These are phyloP conservation scores for Cichlasoma orientale DNA, from an alignment of 2,797 vertebrate genomes.

Conservation along the genomic window DNA sequence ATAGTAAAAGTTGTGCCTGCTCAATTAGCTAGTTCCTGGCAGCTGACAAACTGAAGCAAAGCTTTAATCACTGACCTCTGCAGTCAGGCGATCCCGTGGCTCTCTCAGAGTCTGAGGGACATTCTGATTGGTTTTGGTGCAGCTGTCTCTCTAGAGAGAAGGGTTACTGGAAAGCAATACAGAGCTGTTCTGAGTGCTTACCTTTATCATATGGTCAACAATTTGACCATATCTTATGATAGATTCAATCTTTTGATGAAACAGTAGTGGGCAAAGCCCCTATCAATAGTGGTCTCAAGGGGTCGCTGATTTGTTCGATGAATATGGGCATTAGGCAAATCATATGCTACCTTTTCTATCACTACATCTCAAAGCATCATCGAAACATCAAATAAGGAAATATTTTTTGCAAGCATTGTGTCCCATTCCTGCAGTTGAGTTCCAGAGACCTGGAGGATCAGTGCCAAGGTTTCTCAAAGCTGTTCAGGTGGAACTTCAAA, in stretches of 20 bases:
- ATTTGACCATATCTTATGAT: not conserved
- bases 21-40: not conserved
- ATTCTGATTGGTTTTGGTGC: not conserved
- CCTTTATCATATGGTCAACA: not conserved
- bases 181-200: not conserved
- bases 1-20: not conserved
- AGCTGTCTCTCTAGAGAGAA: not conserved
- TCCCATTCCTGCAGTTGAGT: not conserved
- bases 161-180: not conserved
- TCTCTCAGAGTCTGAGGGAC: not conserved
- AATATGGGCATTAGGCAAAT: not conserved
- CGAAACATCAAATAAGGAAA: not conserved
- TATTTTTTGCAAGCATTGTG: not conserved
- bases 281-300: not conserved
- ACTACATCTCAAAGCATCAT: not conserved
- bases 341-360: not conserved
- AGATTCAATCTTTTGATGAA: not conserved
- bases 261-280: not conserved
- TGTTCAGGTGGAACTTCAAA: not conserved
- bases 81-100: not conserved
- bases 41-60: not conserved
- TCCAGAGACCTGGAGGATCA: not conserved
- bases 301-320: not conserved
- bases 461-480: not conserved
- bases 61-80: not conserved